These are phyloP conservation scores for Augiades crinisus DNA, from an alignment of 2,888 invertebrate genomes.

Conservation along the genomic window DNA sequence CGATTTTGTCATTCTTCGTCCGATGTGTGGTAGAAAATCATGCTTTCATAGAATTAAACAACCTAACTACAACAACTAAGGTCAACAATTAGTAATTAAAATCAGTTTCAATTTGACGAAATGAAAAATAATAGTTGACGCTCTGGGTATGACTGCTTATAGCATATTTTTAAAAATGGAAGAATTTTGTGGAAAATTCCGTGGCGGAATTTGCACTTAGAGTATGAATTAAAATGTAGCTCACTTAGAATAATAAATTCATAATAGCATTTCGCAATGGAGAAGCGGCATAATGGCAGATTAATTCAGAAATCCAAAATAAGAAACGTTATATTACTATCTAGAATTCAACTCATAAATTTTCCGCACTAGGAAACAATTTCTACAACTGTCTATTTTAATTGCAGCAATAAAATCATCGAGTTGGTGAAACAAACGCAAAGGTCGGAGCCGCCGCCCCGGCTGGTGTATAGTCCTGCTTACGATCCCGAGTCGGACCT, in stretches of 20 bases:
- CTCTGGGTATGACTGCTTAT: too few species aligned
- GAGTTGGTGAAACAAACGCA: constrained; percentile 69
- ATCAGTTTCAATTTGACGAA: too few species aligned
- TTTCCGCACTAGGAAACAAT: not conserved
- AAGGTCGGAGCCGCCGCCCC: constrained; percentile 55
- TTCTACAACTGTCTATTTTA: constrained; percentile 4
- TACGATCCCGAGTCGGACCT: constrained; percentile 72
- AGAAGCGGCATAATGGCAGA: not conserved
- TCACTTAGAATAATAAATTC: not conserved
- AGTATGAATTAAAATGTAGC: not conserved
- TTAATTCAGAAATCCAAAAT: constrained; percentile 5
- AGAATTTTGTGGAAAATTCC: too few species aligned
- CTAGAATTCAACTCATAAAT: not conserved
- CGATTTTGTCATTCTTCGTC: too few species aligned
- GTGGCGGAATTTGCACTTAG: too few species aligned
- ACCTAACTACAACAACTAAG: too few species aligned
- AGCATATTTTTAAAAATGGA: too few species aligned
- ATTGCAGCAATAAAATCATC: constrained; percentile 73
- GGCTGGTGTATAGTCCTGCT: constrained; percentile 54
- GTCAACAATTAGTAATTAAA: too few species aligned
- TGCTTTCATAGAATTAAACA: too few species aligned
- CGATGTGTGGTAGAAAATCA: too few species aligned
- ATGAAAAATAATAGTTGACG: too few species aligned
- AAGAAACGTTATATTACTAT: not conserved
- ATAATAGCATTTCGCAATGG: not conserved